These are phyloP conservation scores for Rhadina sibilatrix DNA, from an alignment of 2,113 vertebrate species.

Conservation along the genomic window DNA sequence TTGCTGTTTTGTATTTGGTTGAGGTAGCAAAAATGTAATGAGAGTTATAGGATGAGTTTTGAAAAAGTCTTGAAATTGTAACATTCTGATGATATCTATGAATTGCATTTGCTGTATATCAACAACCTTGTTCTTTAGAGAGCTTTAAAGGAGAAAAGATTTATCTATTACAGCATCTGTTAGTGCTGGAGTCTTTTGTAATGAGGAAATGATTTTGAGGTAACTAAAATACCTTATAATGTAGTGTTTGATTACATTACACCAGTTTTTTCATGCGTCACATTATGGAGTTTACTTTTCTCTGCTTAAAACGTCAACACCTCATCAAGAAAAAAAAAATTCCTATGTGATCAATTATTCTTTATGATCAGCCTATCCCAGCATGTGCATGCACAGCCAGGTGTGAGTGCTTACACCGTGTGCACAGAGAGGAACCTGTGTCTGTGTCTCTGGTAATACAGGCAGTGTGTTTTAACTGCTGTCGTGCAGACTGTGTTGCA, in stretches of 20 bases:
- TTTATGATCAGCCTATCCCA: neutral
- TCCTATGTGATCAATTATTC: neutral
- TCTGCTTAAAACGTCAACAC: neutral
- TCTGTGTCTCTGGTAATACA: neutral
- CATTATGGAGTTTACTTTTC: neutral
- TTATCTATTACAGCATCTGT: neutral
- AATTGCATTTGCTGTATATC: neutral
- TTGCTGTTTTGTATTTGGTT: neutral
- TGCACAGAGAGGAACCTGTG: fast-evolving
- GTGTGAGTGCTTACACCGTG: neutral
- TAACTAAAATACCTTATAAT: neutral
- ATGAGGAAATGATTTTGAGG: neutral
- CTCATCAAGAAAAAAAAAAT: neutral
- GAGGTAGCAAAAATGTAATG: neutral
- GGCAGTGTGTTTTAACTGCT: neutral
- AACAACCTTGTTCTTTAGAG: neutral
- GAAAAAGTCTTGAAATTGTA: neutral
- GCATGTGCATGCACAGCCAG: fast-evolving
- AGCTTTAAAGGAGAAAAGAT: neutral
- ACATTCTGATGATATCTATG: neutral
- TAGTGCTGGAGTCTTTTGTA: neutral
- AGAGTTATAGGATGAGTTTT: neutral
- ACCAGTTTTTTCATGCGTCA: neutral
- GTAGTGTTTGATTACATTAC: neutral
- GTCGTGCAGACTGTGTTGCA: fast-evolving